Conservation (phyloP, 2,888 invertebrate species). For the Tineola bisselliella region DNA sequence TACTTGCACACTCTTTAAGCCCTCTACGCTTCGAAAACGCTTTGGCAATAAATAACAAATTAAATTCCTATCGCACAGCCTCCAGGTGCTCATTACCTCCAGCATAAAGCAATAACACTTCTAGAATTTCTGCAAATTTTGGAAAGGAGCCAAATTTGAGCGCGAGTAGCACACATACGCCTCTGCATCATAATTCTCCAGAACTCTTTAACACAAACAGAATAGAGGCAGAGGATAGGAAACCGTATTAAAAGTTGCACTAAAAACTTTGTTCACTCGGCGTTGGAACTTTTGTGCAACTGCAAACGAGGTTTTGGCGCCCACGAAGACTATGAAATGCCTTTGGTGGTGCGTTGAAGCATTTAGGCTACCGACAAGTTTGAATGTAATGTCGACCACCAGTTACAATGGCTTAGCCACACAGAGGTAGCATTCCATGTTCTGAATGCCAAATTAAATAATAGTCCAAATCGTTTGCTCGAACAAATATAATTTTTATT, state of each 20-base stretch:
- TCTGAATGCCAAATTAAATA: not conserved
- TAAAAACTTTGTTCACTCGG: conserved; percentile 25
- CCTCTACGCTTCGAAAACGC: conserved; percentile 1
- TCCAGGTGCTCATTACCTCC: conserved; percentile 18
- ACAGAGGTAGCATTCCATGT: not conserved
- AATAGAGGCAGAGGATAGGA: conserved; percentile 27
- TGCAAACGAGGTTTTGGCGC: conserved; percentile 15
- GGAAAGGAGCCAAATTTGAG: conserved; percentile 37
- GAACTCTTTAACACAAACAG: conserved; percentile 23
- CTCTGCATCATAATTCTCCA: conserved; percentile 21
- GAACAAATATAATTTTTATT: not conserved
- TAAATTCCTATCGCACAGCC: conserved; percentile 18
- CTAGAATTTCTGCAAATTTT: conserved; percentile 23
- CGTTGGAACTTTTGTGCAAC: conserved; percentile 14
- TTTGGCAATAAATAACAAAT: conserved; percentile 14
- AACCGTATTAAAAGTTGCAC: conserved; percentile 39
- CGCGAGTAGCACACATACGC: conserved; percentile 19
- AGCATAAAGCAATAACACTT: conserved; percentile 22
- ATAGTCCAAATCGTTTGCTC: not conserved
- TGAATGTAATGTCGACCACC: not conserved
- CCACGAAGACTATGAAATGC: conserved; percentile 22
- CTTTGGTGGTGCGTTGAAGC: conserved; percentile 22
- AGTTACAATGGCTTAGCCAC: not conserved
- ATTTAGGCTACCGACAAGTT: not conserved
- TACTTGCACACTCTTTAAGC: not conserved